Evolutionary conservation across 1,140 invertebrate genomes (phyloP).

Genomic region (Cydia strobilella): DNA sequence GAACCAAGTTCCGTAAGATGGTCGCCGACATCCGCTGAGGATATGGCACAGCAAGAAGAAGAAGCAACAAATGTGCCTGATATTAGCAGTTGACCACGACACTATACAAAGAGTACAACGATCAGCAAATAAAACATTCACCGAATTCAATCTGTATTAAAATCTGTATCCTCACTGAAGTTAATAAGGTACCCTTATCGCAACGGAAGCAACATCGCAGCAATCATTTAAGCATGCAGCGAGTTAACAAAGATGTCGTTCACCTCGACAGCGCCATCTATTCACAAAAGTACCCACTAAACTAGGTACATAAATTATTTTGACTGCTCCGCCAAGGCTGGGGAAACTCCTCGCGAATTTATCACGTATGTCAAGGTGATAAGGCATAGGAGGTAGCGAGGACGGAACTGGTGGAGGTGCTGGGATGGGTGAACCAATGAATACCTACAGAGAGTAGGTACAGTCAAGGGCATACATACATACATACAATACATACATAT

Average conservation of each 20-base stretch:
- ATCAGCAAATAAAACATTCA: too few relatives aligned
- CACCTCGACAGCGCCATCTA: slow-evolving; percentile 67
- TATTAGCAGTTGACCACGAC: too few relatives aligned
- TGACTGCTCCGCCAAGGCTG: slow-evolving; percentile 74
- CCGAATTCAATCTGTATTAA: too few relatives aligned
- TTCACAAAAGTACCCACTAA: slow-evolving; percentile 72
- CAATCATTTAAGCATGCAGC: slow-evolving; percentile 33
- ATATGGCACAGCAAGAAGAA: too few relatives aligned
- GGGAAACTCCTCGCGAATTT: slow-evolving; percentile 73
- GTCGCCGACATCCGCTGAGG: too few relatives aligned
- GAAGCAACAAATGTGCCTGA: too few relatives aligned
- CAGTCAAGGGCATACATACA: too few relatives aligned
- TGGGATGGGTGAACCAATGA: too few relatives aligned
- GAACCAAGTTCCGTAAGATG: too few relatives aligned
- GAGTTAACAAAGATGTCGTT: slow-evolving; percentile 74
- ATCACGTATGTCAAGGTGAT: slow-evolving; percentile 52
- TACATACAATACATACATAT: too few relatives aligned
- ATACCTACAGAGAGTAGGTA: too few relatives aligned
- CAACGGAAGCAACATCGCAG: not conserved
- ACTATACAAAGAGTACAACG: too few relatives aligned
- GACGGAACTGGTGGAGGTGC: not conserved
- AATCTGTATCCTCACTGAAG: not conserved
- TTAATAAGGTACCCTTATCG: slow-evolving; percentile 9
- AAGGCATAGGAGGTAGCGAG: slow-evolving; percentile 43
- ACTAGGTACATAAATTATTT: slow-evolving; percentile 79